Evolutionary conservation across 2,113 vertebrate genomes (phyloP), one percentile per base, ranked within the genome.

Genomic region (Nothoprocta perdicaria): DNA sequence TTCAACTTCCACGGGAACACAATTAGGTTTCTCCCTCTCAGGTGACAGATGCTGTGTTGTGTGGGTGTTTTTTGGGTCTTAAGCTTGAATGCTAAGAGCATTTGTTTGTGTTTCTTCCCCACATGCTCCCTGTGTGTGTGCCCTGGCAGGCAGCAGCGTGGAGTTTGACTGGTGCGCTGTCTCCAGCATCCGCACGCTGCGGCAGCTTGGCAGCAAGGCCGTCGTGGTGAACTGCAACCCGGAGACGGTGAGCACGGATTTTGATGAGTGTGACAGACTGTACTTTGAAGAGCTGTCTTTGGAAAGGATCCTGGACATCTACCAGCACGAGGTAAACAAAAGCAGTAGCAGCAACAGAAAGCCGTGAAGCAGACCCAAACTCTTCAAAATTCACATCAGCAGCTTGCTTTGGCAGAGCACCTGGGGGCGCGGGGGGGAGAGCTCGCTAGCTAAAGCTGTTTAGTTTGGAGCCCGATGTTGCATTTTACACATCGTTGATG

Each of bases 141-240:
- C 95, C 86, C 87, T 95, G 73, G 65, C 95, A 99, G 99, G 99
- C 78, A 99, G 99, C 98, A 99, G 99, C 0, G 99, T 99, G 90
- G 99, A 99, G 96, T 99, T 99, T 94, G 99, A 99, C 93, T 99
- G 99, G 99, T 99, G 99, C 78, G 99, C 99, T 3, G 99, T 99
- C 94, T 99, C 99, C 92, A 98, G 98, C 43, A 99, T 99, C 95
- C 98, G 99, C 69, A 96, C 98, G 2, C 94, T 99, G 95, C 98
- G 98, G 86, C 98, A 98, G 81, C 98, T 99, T 93, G 98, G 98
- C 87, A 98, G 96, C 97, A 98, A 97, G 97, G 99, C 98, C 0
- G 98, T 99, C 27, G 99, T 99, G 4, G 98, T 99, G 90, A 99
- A 99, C 96, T 99, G 99, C 97, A 99, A 99, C 96, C 99, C 99